Evolutionary conservation across 2,113 vertebrate species (phyloP).

Genomic region (Solea senegalensis): DNA sequence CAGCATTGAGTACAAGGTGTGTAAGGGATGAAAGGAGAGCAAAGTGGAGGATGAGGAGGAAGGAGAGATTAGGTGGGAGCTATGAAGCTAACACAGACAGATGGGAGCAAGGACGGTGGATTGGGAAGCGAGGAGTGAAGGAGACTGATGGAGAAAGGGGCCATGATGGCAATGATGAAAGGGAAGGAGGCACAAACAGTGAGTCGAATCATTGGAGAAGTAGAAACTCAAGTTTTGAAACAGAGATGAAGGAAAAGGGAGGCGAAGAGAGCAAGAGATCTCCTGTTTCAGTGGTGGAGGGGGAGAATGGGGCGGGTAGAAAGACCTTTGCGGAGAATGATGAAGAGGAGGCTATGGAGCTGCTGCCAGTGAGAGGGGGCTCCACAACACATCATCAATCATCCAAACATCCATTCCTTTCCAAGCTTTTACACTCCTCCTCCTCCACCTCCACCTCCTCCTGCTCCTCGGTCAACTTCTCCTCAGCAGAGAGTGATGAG

Average conservation of each 20-base stretch:
- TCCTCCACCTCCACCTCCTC: slow-evolving; percentile 78
- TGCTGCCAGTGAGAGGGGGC: background rate
- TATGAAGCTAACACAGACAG: slow-evolving; percentile 10
- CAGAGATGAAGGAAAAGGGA: slow-evolving; percentile 12
- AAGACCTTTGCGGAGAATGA: slow-evolving; percentile 22
- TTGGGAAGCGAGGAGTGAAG: slow-evolving; percentile 30
- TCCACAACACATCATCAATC: slow-evolving; percentile 16
- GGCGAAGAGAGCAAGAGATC: slow-evolving; percentile 2
- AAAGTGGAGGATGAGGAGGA: slow-evolving; percentile 56
- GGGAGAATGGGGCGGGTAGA: slow-evolving; percentile 2
- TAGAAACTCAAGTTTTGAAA: slow-evolving; percentile 24
- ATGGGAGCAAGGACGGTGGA: slow-evolving; percentile 28
- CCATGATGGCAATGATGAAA: background rate
- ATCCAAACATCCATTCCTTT: slow-evolving; percentile 65
- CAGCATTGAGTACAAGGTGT: slow-evolving; percentile 1
- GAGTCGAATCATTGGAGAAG: slow-evolving; percentile 31
- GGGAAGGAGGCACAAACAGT: background rate
- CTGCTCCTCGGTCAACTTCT: slow-evolving; percentile 78
- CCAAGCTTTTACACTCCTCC: slow-evolving; percentile 73
- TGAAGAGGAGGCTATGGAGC: background rate
- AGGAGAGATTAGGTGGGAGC: slow-evolving; percentile 36
- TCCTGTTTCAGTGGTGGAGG: slow-evolving; percentile 21
- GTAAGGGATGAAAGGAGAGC: slow-evolving; percentile 29
- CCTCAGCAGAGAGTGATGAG: slow-evolving; percentile 82
- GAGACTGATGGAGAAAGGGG: slow-evolving; percentile 5